phyloP scores from a whole-genome alignment of 2,888 invertebrate species.

The Galerucella calmariensis region DNA sequence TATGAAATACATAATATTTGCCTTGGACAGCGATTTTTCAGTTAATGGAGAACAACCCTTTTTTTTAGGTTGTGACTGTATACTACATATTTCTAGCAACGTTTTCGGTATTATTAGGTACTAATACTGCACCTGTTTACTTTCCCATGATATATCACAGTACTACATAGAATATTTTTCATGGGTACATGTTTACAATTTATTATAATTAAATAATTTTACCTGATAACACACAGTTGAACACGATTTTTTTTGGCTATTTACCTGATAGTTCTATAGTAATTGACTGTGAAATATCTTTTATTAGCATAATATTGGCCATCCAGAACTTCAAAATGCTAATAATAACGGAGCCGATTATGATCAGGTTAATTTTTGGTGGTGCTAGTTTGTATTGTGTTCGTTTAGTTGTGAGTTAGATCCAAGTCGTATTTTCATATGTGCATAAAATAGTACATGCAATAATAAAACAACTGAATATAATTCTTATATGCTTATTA shows the following conservation, averaged over 20 bases:
- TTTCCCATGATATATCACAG: background rate
- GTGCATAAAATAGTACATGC: slow-evolving; percentile 42
- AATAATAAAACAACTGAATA: slow-evolving; percentile 21
- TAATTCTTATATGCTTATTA: background rate
- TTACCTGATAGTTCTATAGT: slow-evolving; percentile 18
- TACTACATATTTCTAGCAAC: no score
- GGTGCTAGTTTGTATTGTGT: slow-evolving; percentile 50
- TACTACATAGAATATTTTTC: background rate
- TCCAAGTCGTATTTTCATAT: slow-evolving; percentile 38
- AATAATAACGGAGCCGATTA: slow-evolving; percentile 47
- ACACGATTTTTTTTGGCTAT: slow-evolving; percentile 18
- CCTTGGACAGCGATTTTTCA: no score
- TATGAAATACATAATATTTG: no score
- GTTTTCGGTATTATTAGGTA: no score
- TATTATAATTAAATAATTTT: background rate
- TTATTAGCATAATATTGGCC: slow-evolving; percentile 48
- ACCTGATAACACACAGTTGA: slow-evolving; percentile 1
- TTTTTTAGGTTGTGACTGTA: no score
- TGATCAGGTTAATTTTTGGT: slow-evolving; percentile 48
- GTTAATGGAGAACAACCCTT: no score
- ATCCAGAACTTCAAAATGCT: slow-evolving; percentile 47
- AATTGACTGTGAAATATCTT: slow-evolving; percentile 37
- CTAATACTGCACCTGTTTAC: background rate
- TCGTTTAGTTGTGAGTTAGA: slow-evolving; percentile 47
- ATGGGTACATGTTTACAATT: background rate